phyloP scores from a whole-genome alignment of 1,140 invertebrate genomes.

The Alviniconcha marisindica region DNA sequence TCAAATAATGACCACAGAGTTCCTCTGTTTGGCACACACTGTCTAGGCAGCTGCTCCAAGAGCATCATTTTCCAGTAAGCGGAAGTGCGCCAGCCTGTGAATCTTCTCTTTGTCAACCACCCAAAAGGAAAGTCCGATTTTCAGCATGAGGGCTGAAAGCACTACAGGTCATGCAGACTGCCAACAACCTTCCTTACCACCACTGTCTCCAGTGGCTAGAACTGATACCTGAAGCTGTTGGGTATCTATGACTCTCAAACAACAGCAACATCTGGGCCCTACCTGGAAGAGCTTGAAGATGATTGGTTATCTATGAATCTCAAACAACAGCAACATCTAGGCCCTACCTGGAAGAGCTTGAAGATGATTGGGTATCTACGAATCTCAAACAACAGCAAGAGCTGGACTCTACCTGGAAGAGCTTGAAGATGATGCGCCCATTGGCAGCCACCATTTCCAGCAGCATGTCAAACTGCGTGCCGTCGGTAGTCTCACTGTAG shows the following conservation, averaged over 20 bases:
- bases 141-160: too few species aligned
- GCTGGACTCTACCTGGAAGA: constrained; percentile 90
- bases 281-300: background rate
- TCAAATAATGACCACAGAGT: too few species aligned
- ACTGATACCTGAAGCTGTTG: background rate
- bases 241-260: background rate
- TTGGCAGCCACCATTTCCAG: constrained; percentile 94
- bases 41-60: too few species aligned
- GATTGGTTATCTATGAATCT: background rate
- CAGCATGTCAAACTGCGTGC: constrained; percentile 96
- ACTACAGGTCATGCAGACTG: too few species aligned
- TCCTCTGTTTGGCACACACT: too few species aligned
- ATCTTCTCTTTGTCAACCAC: too few species aligned
- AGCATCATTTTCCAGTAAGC: too few species aligned
- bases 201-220: background rate
- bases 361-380: constrained; percentile 81
- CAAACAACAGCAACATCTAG: background rate
- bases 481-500: constrained; percentile 99
- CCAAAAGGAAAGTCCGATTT: too few species aligned
- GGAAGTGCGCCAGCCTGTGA: too few species aligned
- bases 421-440: constrained; percentile 92
- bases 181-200: too few species aligned
- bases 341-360: constrained; percentile 77
- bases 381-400: background rate
- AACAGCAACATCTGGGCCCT: too few species aligned